Conservation (phyloP, 2,888 invertebrate species). For the Drosophila meridionalis region DNA sequence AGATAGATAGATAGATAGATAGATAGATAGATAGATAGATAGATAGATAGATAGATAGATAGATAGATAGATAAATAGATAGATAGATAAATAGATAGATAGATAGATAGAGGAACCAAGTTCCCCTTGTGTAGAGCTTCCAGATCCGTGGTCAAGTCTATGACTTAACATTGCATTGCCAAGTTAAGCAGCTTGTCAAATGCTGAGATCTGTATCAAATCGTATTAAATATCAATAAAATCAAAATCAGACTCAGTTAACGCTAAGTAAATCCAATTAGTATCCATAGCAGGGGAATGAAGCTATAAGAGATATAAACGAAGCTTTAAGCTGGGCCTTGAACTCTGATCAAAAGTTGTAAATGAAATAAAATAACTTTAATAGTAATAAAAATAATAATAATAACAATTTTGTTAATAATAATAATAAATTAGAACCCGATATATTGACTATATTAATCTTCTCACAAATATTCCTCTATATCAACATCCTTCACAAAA, state of each 20-base stretch:
- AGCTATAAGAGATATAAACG: neutral
- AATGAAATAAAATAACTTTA: no score
- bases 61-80: no score
- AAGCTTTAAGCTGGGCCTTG: neutral
- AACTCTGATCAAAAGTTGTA: neutral
- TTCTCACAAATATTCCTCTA: neutral
- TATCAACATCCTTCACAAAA: no score
- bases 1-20: no score
- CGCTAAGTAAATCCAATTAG: constrained; percentile 11
- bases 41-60: no score
- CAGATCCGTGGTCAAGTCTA: neutral
- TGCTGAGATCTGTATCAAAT: constrained; percentile 3
- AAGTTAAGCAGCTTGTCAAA: neutral
- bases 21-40: no score
- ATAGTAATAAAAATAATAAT: no score
- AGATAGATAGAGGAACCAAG: no score
- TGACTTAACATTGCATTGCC: neutral
- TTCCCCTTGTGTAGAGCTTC: neutral
- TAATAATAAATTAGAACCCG: no score
- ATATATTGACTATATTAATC: neutral
- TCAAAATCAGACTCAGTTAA: constrained; percentile 6
- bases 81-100: no score
- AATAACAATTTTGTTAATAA: no score
- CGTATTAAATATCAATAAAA: constrained; percentile 4
- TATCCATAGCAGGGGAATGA: no score